Base-by-base conservation (phyloP, 2,888 invertebrate genomes). In the Petrophora chlorosata region DNA sequence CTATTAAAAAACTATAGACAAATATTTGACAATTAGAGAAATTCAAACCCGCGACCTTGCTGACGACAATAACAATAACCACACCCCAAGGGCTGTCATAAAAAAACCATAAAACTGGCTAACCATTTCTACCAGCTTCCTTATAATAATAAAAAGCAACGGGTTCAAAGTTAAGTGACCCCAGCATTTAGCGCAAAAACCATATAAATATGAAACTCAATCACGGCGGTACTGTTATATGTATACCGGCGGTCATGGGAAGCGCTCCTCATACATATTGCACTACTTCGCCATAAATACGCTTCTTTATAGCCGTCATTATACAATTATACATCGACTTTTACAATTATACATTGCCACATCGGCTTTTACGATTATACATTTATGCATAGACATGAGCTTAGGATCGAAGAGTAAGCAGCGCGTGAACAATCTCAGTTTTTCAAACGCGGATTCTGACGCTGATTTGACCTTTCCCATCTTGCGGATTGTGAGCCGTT, bases 231-330 rank as follows among this genome's bases (percentile, higher is more conserved):
- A 86, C 88, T 72, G 89, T 87, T 87, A 85, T 87, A 85, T 28
- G 33, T 36, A 30, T 45, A 58, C 46, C 56, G 51, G 50, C 52
- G 78, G 88, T 89, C 88, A 88, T 89, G 89, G 88, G 88, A 89
- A 53, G 43, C 53, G 65, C 63, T 28, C 30, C 80, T 82, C 86
- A 86, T 89, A 76, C 87, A 88, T 88, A 88, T 87, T 87, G 89
- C 89, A 87, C 87, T 88, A 83, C 59, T 73, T 76, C 62, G 52
- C 63, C 52, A 60, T 66, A 64, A 70, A 67, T 69, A 66, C 69
- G 63, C 64, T 60, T 56, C 63, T 65, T 71, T 70, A 73, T 73
- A 55, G 65, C 71, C 55, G 64, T 77, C 76, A 79, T 74, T 78
- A 75, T 65, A 59, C 65, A 61, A 60, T 67, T 64, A 69, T 63